Conservation (phyloP, 2,888 invertebrate genomes). For the Latrodectus hesperus region DNA sequence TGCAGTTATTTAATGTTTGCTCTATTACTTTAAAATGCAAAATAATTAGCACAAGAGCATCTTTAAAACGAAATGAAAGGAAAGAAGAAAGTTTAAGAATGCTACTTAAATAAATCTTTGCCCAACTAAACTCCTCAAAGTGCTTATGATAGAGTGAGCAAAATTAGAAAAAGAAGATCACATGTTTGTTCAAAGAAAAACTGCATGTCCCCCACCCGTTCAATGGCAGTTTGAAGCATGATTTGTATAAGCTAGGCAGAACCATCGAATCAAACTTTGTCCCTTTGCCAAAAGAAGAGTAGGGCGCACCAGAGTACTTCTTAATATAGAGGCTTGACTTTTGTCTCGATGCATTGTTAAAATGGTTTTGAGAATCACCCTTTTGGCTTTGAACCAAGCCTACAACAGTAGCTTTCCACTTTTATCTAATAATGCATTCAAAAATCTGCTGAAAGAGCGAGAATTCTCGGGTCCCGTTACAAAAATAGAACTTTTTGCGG, state of each 20-base stretch:
- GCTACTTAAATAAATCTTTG: slow-evolving; percentile 1
- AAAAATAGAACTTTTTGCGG: slow-evolving; percentile 66
- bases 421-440: slow-evolving; percentile 70
- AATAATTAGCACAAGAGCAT: neutral
- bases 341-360: slow-evolving; percentile 69
- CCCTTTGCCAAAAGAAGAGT: slow-evolving; percentile 49
- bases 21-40: too few species aligned
- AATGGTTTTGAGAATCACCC: slow-evolving; percentile 66
- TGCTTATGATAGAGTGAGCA: slow-evolving; percentile 29
- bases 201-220: slow-evolving; percentile 30
- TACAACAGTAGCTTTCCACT: slow-evolving; percentile 69
- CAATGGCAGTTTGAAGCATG: slow-evolving; percentile 65
- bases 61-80: neutral
- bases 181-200: slow-evolving; percentile 15
- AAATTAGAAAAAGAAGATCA: slow-evolving; percentile 22
- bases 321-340: slow-evolving; percentile 67
- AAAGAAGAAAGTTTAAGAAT: neutral
- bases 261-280: slow-evolving; percentile 65
- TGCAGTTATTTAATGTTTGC: too few species aligned
- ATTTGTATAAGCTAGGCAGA: slow-evolving; percentile 44
- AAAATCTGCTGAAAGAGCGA: slow-evolving; percentile 69
- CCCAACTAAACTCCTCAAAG: neutral
- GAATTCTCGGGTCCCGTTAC: slow-evolving; percentile 54
- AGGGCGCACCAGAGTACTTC: slow-evolving; percentile 55
- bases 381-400: slow-evolving; percentile 66